Evolutionary conservation across 2,888 invertebrate species (phyloP).

Genomic region (Agrypnus murinus): DNA sequence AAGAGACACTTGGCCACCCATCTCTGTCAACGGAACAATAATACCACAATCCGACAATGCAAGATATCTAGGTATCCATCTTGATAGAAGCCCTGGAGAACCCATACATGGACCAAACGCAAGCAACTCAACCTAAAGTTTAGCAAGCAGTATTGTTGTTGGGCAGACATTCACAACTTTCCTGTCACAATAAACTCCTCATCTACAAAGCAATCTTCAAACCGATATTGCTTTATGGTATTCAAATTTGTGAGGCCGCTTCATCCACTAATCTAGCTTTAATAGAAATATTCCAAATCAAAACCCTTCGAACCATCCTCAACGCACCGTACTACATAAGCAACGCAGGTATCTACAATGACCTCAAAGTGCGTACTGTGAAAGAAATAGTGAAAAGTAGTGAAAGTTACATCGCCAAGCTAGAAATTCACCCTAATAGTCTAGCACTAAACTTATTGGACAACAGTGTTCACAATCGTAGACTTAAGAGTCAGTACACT

Average conservation of each 20-base stretch:
- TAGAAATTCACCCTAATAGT: too few species aligned
- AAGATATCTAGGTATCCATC: conserved; percentile 11
- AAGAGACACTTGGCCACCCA: background rate
- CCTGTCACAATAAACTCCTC: background rate
- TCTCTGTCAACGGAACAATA: conserved; percentile 4
- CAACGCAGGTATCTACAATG: too few species aligned
- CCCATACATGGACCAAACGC: conserved; percentile 8
- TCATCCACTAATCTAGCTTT: background rate
- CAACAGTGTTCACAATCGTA: too few species aligned
- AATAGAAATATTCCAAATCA: conserved; percentile 13
- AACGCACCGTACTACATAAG: too few species aligned
- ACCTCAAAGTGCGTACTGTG: too few species aligned
- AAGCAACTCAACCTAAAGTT: conserved; percentile 4
- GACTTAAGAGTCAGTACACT: too few species aligned
- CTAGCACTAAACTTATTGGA: too few species aligned
- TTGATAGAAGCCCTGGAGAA: conserved; percentile 8
- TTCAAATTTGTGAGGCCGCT: too few species aligned
- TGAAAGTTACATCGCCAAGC: too few species aligned
- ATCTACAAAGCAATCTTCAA: conserved; percentile 7
- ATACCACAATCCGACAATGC: conserved; percentile 2
- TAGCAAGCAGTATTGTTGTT: background rate
- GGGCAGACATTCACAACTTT: background rate
- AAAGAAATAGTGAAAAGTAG: too few species aligned
- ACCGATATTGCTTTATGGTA: background rate
- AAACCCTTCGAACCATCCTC: background rate